phyloP scores from a whole-genome alignment of 2,113 vertebrate species.

The Callionymus lyra region DNA sequence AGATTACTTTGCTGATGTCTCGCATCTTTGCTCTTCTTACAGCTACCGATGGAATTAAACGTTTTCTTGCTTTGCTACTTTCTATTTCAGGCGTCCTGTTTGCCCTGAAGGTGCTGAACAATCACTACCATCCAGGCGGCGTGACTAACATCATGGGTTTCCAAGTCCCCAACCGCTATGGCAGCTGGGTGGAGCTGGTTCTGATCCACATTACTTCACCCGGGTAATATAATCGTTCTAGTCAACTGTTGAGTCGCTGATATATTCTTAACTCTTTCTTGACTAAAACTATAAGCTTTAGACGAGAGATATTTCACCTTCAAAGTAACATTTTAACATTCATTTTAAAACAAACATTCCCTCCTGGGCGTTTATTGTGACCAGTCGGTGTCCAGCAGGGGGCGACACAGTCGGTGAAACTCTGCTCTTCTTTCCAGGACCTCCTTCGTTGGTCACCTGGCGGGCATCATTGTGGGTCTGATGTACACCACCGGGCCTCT shows the following conservation, averaged over 20 bases:
- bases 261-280: too few species aligned
- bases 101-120: constrained; percentile 88
- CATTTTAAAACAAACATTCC: too few species aligned
- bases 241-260: too few species aligned
- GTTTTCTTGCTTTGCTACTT: not conserved
- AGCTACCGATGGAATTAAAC: too few species aligned
- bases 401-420: not conserved
- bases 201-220: constrained; percentile 80
- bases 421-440: constrained; percentile 60
- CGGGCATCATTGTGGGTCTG: constrained; percentile 88
- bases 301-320: too few species aligned
- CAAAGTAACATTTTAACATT: too few species aligned
- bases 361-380: too few species aligned
- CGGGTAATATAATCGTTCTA: constrained; percentile 67
- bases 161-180: constrained; percentile 71
- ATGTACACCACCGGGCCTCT: constrained; percentile 83
- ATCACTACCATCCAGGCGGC: constrained; percentile 79
- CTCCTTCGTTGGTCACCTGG: constrained; percentile 85
- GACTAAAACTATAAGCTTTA: too few species aligned
- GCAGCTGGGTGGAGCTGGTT: constrained; percentile 87
- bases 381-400: constrained; percentile 14
- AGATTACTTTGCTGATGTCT: too few species aligned
- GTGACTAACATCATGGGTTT: constrained; percentile 74
- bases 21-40: too few species aligned
- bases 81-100: constrained; percentile 82